Conservation (phyloP, 2,113 vertebrate genomes). For the Hyla sarda region DNA sequence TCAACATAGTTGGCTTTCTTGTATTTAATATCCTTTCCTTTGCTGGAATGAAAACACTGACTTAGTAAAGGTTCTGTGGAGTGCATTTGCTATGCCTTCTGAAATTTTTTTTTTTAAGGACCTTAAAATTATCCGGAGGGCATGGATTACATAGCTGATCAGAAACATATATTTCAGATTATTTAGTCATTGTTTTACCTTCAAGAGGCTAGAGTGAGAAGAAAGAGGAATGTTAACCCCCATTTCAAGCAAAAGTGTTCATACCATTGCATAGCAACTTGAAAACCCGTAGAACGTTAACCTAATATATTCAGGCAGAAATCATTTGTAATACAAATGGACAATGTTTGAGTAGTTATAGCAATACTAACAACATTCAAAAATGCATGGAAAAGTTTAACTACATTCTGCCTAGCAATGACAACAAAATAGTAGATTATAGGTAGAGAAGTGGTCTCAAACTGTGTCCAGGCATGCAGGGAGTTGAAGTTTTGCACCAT, state of each 20-base stretch:
- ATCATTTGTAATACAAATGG: neutral
- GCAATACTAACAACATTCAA: neutral
- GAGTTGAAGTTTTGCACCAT: no score
- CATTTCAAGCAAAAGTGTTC: neutral
- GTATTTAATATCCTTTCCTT: slow-evolving; percentile 56
- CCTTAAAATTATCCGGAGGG: slow-evolving; percentile 41
- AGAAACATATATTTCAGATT: slow-evolving; percentile 47
- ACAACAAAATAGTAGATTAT: neutral
- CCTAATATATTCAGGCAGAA: neutral
- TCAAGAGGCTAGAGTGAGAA: neutral
- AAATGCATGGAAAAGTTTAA: neutral
- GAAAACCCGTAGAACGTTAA: neutral
- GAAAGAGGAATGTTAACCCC: slow-evolving; percentile 14
- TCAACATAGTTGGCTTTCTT: slow-evolving; percentile 33
- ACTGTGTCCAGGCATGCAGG: no score
- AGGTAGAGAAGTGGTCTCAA: no score
- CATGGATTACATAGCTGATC: slow-evolving; percentile 54
- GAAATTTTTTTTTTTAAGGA: slow-evolving; percentile 35
- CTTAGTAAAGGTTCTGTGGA: slow-evolving; percentile 41
- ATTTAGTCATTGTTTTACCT: slow-evolving; percentile 45
- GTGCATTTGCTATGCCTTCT: slow-evolving; percentile 52
- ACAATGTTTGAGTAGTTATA: neutral
- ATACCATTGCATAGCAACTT: neutral
- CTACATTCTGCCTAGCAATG: neutral
- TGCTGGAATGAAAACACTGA: slow-evolving; percentile 53